A percentile compares a stretch with the other conserved stretches of the same genome.
Evolutionary conservation across 2,113 vertebrate genomes (phyloP).

Genomic region (Pomatostomus ruficeps): DNA sequence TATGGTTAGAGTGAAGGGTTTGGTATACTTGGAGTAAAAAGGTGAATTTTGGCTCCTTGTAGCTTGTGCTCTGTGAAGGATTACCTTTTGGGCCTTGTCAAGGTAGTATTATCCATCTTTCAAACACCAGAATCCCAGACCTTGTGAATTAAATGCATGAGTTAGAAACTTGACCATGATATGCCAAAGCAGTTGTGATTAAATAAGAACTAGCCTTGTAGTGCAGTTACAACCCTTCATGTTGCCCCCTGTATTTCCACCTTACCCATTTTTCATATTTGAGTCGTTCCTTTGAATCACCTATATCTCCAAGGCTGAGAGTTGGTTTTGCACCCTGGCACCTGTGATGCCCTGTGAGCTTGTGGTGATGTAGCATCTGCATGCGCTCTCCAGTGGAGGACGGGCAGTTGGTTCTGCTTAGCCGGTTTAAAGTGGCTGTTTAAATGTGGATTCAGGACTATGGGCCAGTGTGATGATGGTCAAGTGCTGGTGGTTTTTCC

Average conservation of each 20-base stretch:
- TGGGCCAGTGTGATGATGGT: not conserved
- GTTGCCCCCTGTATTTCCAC: not conserved
- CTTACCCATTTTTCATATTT: not conserved
- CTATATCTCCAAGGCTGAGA: not conserved
- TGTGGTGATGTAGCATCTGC: not conserved
- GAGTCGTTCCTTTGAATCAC: rapidly evolving
- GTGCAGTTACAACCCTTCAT: rapidly evolving
- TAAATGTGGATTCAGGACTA: not conserved
- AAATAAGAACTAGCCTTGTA: not conserved
- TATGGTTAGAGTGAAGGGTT: not conserved
- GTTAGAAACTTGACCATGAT: rapidly evolving
- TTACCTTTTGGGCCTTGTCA: not conserved
- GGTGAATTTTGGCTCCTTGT: not conserved
- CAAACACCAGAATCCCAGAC: not conserved
- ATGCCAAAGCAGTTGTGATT: not conserved
- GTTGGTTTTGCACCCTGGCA: not conserved
- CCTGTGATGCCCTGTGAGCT: not conserved
- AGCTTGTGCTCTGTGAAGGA: rapidly evolving
- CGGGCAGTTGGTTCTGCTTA: not conserved
- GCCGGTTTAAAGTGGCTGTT: not conserved
- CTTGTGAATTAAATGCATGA: not conserved
- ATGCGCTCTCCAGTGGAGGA: not conserved
- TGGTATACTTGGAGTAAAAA: not conserved
- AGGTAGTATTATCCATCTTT: rapidly evolving
- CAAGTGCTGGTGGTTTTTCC: not conserved